Base-by-base conservation (phyloP, 2,113 vertebrate genomes). In the Siphamia tubifer region DNA sequence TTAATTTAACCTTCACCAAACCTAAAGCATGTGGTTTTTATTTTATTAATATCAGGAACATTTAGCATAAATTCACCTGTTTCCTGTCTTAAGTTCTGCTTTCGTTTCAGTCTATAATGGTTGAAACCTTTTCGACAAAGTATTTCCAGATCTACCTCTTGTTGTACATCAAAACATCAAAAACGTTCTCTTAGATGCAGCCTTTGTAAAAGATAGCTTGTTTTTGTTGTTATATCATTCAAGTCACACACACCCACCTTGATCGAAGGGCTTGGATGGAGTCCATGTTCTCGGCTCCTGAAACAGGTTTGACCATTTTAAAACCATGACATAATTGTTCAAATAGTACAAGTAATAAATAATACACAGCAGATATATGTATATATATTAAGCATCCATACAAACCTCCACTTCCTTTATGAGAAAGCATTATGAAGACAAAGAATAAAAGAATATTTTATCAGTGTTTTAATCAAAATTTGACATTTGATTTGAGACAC, bases 261-360 rank as follows among this genome's bases (percentile, higher is more conserved):
- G 95, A 91, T 97, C 93, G 68, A 96, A 95, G 11, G 95, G 90
- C 91, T 95, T 98, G 68, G 92, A 89, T 31, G 95, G 95, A 85
- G 89, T 96, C 97, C 97, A 99, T 10, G 95, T 94, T 69, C 95
- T 91, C 34, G 93, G 91, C 77, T 94, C 93, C 93, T 94, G 68
- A 49, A 91, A 79, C 6, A 69, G 9, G 12, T 8, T 39, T 1
- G 48, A 56, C 5, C 9, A 40, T 62, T 8, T 53, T 3, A 27
- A 52, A 54, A 55, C 48, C 9, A 65, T 43, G 6, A 30, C 17
- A 40, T 39, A 9, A 19, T 13, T 31, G 1, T 15, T 48, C 15
- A 30, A 15, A 28, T 54, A 5, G 39, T 27, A 72, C 34, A 7
- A 7, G 28, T 3, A 42, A 6, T 5, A 60, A 34, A 35, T 19